Evolutionary conservation across 2,797 vertebrate genomes (phyloP), one percentile per base, ranked within the genome.

Genomic region (Gymnoscopelus braueri): DNA sequence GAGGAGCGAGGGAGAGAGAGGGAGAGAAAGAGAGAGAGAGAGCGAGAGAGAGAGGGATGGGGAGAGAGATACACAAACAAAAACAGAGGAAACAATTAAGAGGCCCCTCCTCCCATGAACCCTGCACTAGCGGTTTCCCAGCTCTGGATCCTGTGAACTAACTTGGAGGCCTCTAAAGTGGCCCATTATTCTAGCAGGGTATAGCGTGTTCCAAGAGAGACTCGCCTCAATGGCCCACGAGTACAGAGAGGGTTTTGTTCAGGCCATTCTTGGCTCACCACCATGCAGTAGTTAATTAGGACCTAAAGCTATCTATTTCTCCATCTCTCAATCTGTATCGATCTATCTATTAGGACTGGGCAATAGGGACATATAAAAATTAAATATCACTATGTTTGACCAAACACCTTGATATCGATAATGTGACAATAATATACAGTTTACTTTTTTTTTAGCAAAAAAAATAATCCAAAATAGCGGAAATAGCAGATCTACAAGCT

Each of bases 161-260:
- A 91, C 91, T 92, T 87, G 82, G 90, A 93, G 90, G 89, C 90
- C 90, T 83, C 88, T 92, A 92, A 92, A 93, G 91, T 89, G 91
- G 79, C 75, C 90, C 90, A 93, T 94, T 94, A 93, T 94, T 89
- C 87, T 83, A 80, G 81, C 80, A 75, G 81, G 90, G 78, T 93
- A 19, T 19, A 92, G 91, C 83, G 81, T 90, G 88, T 91, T 91
- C 92, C 91, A 91, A 93, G 87, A 89, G 88, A 79, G 75, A 87
- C 85, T 87, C 58, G 87, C 89, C 83, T 93, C 88, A 94, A 93
- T 93, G 88, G 85, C 77, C 47, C 65, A 81, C 80, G 84, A 91
- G 88, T 86, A 94, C 91, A 93, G 92, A 92, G 88, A 87, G 84
- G 70, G 79, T 86, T 94, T 93, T 94, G 93, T 94, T 88, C 39